Conservation (phyloP, 2,113 vertebrate genomes). For the Dipodomys stephensi region DNA sequence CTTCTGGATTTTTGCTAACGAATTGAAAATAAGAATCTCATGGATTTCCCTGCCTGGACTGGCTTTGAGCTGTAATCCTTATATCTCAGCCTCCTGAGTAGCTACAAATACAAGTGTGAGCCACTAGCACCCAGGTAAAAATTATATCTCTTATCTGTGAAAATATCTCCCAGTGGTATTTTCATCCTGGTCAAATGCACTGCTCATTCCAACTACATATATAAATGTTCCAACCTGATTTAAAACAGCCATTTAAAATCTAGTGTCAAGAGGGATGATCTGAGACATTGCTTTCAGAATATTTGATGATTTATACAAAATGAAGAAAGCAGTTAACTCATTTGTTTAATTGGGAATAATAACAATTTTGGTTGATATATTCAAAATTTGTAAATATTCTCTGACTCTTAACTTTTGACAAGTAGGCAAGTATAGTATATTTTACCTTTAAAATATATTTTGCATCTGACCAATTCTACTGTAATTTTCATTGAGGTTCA, state of each 20-base stretch:
- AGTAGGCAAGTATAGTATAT: background rate
- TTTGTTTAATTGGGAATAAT: background rate
- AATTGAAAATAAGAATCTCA: too few species aligned
- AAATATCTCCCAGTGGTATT: conserved; percentile 4
- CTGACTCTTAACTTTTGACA: background rate
- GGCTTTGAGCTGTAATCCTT: too few species aligned
- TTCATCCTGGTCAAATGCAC: background rate
- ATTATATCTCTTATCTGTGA: too few species aligned
- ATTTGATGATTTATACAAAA: conserved; percentile 8
- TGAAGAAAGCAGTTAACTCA: background rate
- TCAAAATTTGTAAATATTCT: background rate
- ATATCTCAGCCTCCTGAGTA: too few species aligned
- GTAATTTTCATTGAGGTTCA: background rate
- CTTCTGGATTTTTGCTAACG: too few species aligned
- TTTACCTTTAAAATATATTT: background rate
- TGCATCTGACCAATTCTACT: background rate
- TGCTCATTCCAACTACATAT: background rate
- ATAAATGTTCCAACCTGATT: background rate
- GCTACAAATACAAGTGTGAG: too few species aligned
- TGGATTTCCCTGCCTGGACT: too few species aligned
- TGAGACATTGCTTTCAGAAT: background rate
- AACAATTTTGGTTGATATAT: background rate
- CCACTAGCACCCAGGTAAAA: too few species aligned
- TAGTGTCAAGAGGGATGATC: background rate
- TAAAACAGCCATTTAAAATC: background rate